phyloP scores from a whole-genome alignment of 2,888 invertebrate species.

The Drosophila picticornis region DNA sequence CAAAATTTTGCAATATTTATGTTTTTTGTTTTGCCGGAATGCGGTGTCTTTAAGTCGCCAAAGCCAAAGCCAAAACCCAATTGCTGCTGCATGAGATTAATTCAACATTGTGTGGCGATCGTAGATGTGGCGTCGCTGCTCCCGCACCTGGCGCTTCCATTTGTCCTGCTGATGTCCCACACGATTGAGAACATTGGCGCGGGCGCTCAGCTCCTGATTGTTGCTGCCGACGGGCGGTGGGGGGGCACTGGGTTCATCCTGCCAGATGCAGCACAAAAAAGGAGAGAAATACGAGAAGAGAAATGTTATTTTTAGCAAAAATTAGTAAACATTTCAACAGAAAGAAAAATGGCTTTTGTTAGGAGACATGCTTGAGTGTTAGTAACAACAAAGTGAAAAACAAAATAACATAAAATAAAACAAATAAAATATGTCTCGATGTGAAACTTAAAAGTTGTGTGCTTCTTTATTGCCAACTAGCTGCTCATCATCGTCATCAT shows the following conservation, averaged over 20 bases:
- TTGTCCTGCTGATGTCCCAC: conserved; percentile 98
- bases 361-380: conserved; percentile 28
- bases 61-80: conserved; percentile 17
- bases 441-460: conserved; percentile 55
- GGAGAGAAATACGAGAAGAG: conserved; percentile 16
- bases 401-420: conserved; percentile 64
- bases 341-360: conserved; percentile 11
- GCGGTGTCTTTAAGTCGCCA: conserved; percentile 70
- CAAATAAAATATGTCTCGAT: conserved; percentile 49
- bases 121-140: conserved; percentile 94
- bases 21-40: conserved; percentile 48
- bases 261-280: conserved; percentile 25
- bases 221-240: conserved; percentile 86
- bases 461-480: conserved; percentile 74
- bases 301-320: conserved; percentile 31
- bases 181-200: conserved; percentile 93
- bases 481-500: conserved; percentile 51
- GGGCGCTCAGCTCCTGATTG: conserved; percentile 91
- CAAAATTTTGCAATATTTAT: conserved; percentile 32
- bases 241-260: conserved; percentile 87
- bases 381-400: conserved; percentile 19
- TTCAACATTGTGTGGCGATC: conserved; percentile 99
- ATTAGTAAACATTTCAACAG: conserved; percentile 40
- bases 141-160: conserved; percentile 98
- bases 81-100: conserved; percentile 85